Conservation (phyloP, 2,797 vertebrate species). For the Triplophysa yarkandensis region DNA sequence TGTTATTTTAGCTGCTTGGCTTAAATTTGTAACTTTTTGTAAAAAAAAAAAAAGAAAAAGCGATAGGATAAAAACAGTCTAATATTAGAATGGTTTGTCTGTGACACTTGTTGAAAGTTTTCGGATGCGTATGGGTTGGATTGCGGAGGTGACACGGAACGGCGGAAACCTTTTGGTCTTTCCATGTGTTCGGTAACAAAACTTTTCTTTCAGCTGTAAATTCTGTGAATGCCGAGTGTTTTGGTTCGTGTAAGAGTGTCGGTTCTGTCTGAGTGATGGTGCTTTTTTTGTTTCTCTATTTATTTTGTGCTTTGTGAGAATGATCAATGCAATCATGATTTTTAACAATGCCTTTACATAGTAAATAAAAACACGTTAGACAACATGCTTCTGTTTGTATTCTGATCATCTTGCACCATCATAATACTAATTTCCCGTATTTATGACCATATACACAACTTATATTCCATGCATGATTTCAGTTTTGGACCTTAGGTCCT, state of each 20-base stretch:
- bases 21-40: conserved; percentile 30
- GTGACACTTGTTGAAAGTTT: conserved; percentile 15
- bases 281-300: conserved; percentile 39
- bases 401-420: neutral
- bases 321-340: conserved; percentile 18
- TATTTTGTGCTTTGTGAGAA: conserved; percentile 51
- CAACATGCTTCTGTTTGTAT: neutral
- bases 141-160: conserved; percentile 1
- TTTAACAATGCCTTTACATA: conserved; percentile 13
- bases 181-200: conserved; percentile 19
- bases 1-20: conserved; percentile 31
- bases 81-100: conserved; percentile 3
- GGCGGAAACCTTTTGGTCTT: conserved; percentile 30
- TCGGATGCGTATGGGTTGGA: neutral
- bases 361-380: neutral
- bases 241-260: conserved; percentile 32
- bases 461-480: conserved; percentile 34
- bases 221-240: conserved; percentile 46
- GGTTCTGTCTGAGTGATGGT: conserved; percentile 31
- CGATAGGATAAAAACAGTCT: neutral
- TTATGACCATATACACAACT: conserved; percentile 43
- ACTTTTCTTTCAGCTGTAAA: conserved; percentile 32
- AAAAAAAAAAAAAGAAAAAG: neutral
- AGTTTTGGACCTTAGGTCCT: conserved; percentile 43
- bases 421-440: conserved; percentile 5